These are phyloP conservation scores for Lepus americanus DNA, from an alignment of 2,113 vertebrate genomes.

Conservation along the genomic window DNA sequence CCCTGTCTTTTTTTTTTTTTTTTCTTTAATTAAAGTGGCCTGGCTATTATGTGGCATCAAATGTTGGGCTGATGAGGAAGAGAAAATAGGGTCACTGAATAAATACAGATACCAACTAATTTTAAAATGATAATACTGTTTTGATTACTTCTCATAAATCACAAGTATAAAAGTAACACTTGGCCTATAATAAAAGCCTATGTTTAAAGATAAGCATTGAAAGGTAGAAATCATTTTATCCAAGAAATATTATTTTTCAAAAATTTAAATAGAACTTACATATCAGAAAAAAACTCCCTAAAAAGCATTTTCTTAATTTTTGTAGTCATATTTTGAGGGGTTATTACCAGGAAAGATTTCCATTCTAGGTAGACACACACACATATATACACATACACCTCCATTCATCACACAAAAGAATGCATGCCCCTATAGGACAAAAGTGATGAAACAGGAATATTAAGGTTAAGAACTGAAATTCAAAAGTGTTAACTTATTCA, in stretches of 20 bases:
- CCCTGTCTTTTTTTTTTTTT: background rate
- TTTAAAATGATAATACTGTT: background rate
- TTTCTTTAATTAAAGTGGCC: background rate
- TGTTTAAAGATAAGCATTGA: background rate
- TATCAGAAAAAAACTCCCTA: background rate
- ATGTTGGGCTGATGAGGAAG: background rate
- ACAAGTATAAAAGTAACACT: conserved; percentile 17
- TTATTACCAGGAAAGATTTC: background rate
- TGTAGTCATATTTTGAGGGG: background rate
- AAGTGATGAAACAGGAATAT: background rate
- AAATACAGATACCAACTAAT: background rate
- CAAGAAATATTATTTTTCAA: background rate
- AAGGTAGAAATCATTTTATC: background rate
- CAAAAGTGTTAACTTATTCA: conserved; percentile 56
- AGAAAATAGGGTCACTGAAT: background rate
- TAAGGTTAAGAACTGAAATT: conserved; percentile 32
- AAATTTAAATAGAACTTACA: background rate
- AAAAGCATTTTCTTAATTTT: background rate
- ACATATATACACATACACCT: background rate
- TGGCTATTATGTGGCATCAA: background rate
- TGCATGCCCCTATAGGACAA: background rate
- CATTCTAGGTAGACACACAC: background rate
- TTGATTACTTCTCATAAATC: background rate
- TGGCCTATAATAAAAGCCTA: background rate
- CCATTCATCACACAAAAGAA: background rate